Percentiles rank a stretch among this genome's conserved stretches.
Evolutionary conservation across 2,797 vertebrate genomes (phyloP).

Genomic region (Melanotaenia boesemani): DNA sequence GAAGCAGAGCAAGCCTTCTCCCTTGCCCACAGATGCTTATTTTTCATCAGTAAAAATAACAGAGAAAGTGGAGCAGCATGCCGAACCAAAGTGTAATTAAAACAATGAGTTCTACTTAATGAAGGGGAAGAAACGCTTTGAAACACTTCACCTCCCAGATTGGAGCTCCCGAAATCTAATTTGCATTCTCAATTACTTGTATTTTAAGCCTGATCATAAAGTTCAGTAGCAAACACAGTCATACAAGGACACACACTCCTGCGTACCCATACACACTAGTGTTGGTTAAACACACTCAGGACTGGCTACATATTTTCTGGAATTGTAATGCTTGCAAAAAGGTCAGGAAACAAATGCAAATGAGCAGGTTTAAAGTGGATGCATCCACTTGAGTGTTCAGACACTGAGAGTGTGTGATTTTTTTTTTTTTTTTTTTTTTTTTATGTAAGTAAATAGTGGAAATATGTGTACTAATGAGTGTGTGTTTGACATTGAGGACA

Average conservation of each 20-base stretch:
- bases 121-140: conserved; percentile 79
- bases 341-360: conserved; percentile 18
- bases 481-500: not conserved
- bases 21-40: conserved; percentile 62
- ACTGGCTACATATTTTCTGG: conserved; percentile 32
- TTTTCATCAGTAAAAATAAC: conserved; percentile 76
- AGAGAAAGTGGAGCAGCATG: conserved; percentile 75
- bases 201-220: conserved; percentile 73
- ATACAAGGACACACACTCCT: conserved; percentile 31
- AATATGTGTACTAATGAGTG: not conserved
- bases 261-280: conserved; percentile 1
- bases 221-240: conserved; percentile 61
- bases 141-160: conserved; percentile 76
- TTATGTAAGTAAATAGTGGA: not conserved
- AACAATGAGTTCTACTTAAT: conserved; percentile 82
- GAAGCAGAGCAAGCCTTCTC: conserved; percentile 53
- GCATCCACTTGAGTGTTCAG: not conserved
- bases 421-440: not conserved
- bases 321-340: conserved; percentile 6
- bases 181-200: conserved; percentile 73
- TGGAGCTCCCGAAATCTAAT: conserved; percentile 71
- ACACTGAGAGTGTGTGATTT: conserved; percentile 2
- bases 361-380: conserved; percentile 5
- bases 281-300: conserved; percentile 27
- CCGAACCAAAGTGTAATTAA: conserved; percentile 79